These are phyloP conservation scores for Macaca nemestrina DNA, from an alignment of 2,113 vertebrate genomes.

Conservation along the genomic window DNA sequence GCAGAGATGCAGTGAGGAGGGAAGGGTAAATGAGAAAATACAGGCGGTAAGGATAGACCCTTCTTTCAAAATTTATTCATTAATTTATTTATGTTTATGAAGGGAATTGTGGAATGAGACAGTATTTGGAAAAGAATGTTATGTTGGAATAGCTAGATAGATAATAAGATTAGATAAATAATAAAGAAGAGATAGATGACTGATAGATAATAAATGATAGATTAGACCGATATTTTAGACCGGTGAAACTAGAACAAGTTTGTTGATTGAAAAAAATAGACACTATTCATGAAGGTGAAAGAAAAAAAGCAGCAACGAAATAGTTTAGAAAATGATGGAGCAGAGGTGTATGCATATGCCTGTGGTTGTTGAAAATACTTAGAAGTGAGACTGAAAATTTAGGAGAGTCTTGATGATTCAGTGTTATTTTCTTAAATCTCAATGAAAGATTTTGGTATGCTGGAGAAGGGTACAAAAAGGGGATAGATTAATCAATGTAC, in stretches of 20 bases:
- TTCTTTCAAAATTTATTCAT: not conserved
- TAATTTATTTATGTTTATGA: not conserved
- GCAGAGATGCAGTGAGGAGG: not conserved
- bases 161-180: not conserved
- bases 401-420: not conserved
- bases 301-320: not conserved
- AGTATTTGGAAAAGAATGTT: not conserved
- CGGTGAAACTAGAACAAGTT: not conserved
- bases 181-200: not conserved
- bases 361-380: not conserved
- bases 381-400: not conserved
- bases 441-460: not conserved
- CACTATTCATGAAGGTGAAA: not conserved
- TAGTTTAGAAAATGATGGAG: not conserved
- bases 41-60: not conserved
- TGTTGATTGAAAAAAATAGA: not conserved
- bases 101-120: not conserved
- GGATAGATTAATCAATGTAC: not conserved
- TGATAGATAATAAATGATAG: not conserved
- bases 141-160: not conserved
- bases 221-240: not conserved
- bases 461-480: not conserved
- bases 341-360: not conserved
- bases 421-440: not conserved
- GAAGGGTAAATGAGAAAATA: not conserved